phyloP scores from a whole-genome alignment of 2,797 vertebrate species.

The Gorsachius magnificus region DNA sequence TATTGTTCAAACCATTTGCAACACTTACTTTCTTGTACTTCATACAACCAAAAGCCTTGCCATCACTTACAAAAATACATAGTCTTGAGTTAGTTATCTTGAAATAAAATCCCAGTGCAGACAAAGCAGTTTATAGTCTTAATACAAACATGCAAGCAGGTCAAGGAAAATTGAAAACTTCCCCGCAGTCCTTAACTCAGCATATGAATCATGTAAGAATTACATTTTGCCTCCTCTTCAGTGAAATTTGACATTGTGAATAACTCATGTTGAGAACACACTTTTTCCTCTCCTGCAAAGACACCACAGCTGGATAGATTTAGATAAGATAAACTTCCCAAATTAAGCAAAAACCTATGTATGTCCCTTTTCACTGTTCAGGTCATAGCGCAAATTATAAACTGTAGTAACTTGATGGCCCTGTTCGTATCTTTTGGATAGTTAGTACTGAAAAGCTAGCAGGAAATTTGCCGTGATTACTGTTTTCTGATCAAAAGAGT shows the following conservation, averaged over 20 bases:
- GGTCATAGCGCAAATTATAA: neutral
- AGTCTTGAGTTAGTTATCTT: neutral
- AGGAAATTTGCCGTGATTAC: neutral
- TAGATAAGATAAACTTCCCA: neutral
- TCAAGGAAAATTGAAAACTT: neutral
- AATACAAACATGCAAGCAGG: neutral
- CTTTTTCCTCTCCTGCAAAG: neutral
- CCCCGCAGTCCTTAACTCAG: neutral
- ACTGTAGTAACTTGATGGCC: neutral
- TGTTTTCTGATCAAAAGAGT: neutral
- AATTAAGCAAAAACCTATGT: neutral
- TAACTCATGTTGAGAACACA: neutral
- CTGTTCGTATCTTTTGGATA: neutral
- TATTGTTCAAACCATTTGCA: neutral
- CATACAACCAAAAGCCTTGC: neutral
- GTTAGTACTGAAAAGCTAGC: neutral
- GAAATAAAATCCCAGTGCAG: neutral
- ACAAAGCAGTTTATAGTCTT: neutral
- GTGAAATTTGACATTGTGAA: neutral
- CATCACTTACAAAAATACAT: neutral
- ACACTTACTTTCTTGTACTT: neutral
- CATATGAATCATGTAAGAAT: neutral
- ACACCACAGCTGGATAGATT: neutral
- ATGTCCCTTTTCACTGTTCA: neutral
- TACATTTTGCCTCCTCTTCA: neutral